phyloP scores from a whole-genome alignment of 2,888 invertebrate species.

The Netelia melanura region DNA sequence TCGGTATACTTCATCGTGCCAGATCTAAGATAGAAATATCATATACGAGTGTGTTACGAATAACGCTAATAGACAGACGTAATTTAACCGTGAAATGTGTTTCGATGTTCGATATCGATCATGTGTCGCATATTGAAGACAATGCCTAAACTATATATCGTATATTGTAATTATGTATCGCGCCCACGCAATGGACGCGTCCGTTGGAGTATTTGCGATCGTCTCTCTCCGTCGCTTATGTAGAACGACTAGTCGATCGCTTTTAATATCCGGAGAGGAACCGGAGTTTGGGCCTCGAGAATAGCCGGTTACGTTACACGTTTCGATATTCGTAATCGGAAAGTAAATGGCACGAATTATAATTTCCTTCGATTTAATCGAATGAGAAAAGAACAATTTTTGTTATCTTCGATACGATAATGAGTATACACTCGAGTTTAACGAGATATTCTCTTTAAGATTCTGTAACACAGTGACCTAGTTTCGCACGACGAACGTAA shows the following conservation, averaged over 20 bases:
- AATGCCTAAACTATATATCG: conserved; percentile 7
- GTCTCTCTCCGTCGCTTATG: conserved; percentile 15
- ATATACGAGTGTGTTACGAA: background rate
- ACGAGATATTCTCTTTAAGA: too few species aligned
- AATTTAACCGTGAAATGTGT: conserved; percentile 3
- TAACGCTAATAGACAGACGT: background rate
- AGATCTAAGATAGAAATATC: conserved; percentile 4
- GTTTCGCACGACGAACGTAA: too few species aligned
- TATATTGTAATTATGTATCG: conserved; percentile 66
- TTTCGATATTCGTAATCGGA: background rate
- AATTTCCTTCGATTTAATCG: background rate
- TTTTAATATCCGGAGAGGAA: conserved; percentile 55
- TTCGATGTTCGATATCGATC: background rate
- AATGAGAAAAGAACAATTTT: too few species aligned
- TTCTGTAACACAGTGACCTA: too few species aligned
- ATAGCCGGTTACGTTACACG: background rate
- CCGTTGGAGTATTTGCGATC: conserved; percentile 2
- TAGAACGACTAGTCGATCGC: conserved; percentile 12
- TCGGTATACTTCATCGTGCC: conserved; percentile 11
- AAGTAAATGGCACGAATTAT: background rate
- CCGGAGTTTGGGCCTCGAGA: conserved; percentile 6
- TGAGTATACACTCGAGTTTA: too few species aligned
- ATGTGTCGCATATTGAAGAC: background rate
- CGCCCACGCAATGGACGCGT: conserved; percentile 57
- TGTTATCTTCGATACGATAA: too few species aligned